Percentiles rank a stretch among this genome's conserved stretches.
These are phyloP conservation scores for Odontamblyopus rebecca DNA, from an alignment of 2,797 vertebrate genomes.

Conservation along the genomic window DNA sequence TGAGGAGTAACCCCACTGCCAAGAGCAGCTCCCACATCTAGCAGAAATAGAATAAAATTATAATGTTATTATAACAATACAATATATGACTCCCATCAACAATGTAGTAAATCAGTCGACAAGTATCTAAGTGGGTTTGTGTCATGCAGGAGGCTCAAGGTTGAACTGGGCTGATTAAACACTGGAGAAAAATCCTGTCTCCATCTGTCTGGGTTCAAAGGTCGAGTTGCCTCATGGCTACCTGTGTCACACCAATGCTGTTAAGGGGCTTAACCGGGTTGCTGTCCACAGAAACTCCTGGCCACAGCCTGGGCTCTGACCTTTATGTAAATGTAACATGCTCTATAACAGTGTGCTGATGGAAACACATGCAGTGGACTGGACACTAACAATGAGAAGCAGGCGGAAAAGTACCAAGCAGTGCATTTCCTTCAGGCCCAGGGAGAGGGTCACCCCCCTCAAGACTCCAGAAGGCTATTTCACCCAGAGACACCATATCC, in stretches of 20 bases:
- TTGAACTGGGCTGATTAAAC: constrained; percentile 70
- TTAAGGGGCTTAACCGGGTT: constrained; percentile 67
- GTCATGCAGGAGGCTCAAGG: constrained; percentile 68
- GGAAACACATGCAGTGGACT: constrained; percentile 58
- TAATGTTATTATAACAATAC: constrained; percentile 14
- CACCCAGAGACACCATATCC: constrained; percentile 79
- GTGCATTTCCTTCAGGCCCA: constrained; percentile 69
- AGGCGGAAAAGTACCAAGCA: constrained; percentile 40
- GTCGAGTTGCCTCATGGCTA: constrained; percentile 50
- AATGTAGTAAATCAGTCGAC: constrained; percentile 40
- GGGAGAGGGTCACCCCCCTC: constrained; percentile 79
- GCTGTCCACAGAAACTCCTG: constrained; percentile 34
- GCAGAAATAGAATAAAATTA: constrained; percentile 7
- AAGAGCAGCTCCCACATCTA: constrained; percentile 74
- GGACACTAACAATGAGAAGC: constrained; percentile 44
- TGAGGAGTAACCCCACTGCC: constrained; percentile 69
- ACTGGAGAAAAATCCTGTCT: constrained; percentile 62
- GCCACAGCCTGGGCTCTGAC: constrained; percentile 20
- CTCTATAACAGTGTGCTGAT: constrained; percentile 22
- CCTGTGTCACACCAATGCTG: constrained; percentile 52
- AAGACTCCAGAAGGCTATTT: constrained; percentile 84
- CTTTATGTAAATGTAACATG: constrained; percentile 27
- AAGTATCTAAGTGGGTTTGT: constrained; percentile 42
- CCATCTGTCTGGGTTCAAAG: constrained; percentile 70
- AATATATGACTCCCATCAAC: constrained; percentile 37